Conservation (phyloP, 2,888 invertebrate species). For the Sipha maydis region DNA sequence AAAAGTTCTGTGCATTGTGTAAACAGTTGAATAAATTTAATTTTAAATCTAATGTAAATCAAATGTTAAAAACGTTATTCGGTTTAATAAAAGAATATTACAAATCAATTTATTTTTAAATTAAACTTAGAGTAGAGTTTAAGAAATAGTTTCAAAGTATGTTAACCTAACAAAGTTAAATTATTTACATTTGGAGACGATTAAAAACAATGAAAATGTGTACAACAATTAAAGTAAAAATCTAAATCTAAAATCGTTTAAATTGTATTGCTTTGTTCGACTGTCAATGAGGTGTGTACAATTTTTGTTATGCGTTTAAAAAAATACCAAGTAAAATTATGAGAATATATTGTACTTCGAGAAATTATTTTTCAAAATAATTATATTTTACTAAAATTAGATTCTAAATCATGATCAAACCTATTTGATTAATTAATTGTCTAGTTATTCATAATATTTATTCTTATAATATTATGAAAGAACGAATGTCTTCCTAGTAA, state of each 20-base stretch:
- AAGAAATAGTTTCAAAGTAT: neutral
- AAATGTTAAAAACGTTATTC: too few species aligned
- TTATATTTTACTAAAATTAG: neutral
- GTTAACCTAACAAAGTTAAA: neutral
- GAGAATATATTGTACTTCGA: neutral
- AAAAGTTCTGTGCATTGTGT: neutral
- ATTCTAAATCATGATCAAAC: neutral
- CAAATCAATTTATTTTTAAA: too few species aligned
- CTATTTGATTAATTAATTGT: neutral
- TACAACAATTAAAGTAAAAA: neutral
- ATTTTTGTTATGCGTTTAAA: neutral
- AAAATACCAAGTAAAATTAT: neutral
- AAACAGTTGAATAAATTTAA: too few species aligned
- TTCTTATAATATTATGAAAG: too few species aligned
- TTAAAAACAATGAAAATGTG: neutral
- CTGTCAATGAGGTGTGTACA: neutral
- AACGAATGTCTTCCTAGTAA: too few species aligned
- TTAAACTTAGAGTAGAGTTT: too few species aligned
- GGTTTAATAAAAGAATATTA: too few species aligned
- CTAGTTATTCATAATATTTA: neutral
- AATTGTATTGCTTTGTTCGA: too few species aligned
- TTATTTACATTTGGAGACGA: neutral
- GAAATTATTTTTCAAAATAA: neutral
- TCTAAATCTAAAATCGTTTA: too few species aligned
- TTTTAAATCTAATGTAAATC: too few species aligned